These are phyloP conservation scores for Ibycter americanus DNA, from an alignment of 2,797 vertebrate genomes.

Conservation along the genomic window DNA sequence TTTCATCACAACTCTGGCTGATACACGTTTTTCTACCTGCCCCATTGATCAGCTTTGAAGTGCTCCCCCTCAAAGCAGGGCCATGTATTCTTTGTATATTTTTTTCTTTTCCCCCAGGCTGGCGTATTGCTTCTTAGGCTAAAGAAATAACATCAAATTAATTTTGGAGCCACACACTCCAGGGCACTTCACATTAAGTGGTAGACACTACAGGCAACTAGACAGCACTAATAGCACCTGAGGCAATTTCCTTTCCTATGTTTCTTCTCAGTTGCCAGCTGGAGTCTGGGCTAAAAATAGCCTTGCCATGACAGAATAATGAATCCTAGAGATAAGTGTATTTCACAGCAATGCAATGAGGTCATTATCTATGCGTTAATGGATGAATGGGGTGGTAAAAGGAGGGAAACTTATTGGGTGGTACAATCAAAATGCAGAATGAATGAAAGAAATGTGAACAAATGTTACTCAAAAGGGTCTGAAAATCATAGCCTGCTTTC, in stretches of 20 bases:
- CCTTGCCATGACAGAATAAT: slow-evolving; percentile 45
- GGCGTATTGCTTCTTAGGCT: slow-evolving; percentile 1
- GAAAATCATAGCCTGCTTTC: slow-evolving; percentile 35
- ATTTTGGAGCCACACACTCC: slow-evolving; percentile 30
- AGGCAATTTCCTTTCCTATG: slow-evolving; percentile 48
- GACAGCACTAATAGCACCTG: slow-evolving; percentile 53
- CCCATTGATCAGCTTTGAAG: background rate
- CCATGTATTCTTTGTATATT: background rate
- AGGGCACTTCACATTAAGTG: slow-evolving; percentile 17
- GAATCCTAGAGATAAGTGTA: slow-evolving; percentile 40
- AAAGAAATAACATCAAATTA: slow-evolving; percentile 27
- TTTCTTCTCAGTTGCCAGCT: slow-evolving; percentile 48
- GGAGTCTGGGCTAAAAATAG: slow-evolving; percentile 56
- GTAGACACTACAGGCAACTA: slow-evolving; percentile 36
- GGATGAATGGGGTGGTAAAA: slow-evolving; percentile 12
- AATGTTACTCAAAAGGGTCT: slow-evolving; percentile 10
- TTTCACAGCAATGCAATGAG: background rate
- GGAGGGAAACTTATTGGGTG: background rate
- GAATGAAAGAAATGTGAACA: background rate
- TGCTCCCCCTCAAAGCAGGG: background rate
- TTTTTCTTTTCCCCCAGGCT: background rate
- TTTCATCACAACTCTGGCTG: background rate
- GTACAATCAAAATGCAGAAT: slow-evolving; percentile 21
- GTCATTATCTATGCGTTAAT: slow-evolving; percentile 50
- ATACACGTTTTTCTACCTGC: background rate